phyloP scores from a whole-genome alignment of 2,888 invertebrate species.

The Acanthosepion lycidas region DNA sequence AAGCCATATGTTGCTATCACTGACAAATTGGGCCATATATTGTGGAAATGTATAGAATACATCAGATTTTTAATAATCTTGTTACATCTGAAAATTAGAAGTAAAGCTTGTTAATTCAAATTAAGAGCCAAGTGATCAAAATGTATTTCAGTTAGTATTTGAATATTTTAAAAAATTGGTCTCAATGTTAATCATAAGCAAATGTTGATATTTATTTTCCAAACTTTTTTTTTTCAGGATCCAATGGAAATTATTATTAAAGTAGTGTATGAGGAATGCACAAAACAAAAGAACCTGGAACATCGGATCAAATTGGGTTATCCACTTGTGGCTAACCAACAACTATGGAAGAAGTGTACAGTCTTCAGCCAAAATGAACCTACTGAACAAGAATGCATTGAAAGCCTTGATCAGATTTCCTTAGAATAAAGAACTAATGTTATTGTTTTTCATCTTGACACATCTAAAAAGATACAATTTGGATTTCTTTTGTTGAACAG shows the following conservation, averaged over 20 bases:
- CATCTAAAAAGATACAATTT: no score
- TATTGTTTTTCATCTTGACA: no score
- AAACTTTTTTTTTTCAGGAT: neutral
- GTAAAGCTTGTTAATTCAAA: no score
- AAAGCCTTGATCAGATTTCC: neutral
- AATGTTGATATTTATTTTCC: neutral
- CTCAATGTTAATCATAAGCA: neutral
- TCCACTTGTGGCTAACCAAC: neutral
- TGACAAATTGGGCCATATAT: no score
- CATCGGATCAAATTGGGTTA: neutral
- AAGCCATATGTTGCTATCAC: no score
- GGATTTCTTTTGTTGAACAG: no score
- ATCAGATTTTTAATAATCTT: no score
- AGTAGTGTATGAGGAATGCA: neutral
- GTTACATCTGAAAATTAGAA: no score
- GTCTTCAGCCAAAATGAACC: conserved; percentile 9
- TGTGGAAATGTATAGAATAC: no score
- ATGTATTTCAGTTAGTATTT: no score
- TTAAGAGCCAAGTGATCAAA: no score
- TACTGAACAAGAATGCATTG: neutral
- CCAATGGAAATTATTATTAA: neutral
- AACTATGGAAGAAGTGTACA: neutral
- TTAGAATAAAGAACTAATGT: neutral
- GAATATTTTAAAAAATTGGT: neutral
- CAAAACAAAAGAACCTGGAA: neutral